Evolutionary conservation across 2,888 invertebrate species (phyloP), one percentile per base, ranked within the genome.

Genomic region (Microdon myrmicae): DNA sequence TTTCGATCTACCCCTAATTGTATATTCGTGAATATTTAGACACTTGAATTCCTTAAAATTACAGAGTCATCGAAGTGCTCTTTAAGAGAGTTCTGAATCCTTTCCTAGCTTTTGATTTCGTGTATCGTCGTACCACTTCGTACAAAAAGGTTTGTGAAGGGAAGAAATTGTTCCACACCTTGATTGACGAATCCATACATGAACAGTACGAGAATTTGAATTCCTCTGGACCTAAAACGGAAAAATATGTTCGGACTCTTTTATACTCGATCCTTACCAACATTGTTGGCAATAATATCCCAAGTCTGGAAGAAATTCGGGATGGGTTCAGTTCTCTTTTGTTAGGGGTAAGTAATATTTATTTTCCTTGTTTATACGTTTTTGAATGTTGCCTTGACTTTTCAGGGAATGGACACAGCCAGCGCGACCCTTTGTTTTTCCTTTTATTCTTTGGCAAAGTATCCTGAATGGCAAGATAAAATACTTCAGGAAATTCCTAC

Each of bases 201-300:
- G 70, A 70, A 16, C 73, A 77, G 1, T 53, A 67, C 6, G 41
- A 45, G 2, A 39, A 31, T 14, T 19, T 70, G 1, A 48, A 68
- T n/a, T 7, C 39, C 3, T 5, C 38, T 1, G 14, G 9, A 2
- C 13, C 26, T 39, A 4, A 29, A 17, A 35, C 69, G 7, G 32
- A 4, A 5, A 23, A 14, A 20, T n/a, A 7, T 38, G 59, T 19
- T 34, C 68, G 60, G 2, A 71, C 67, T 0, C 86, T 89, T 64
- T 76, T 89, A 71, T 87, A 89, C 77, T 75, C 87, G 12, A 74
- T 89, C 6, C 72, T 89, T 3, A 76, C 85, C 14, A 64, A 72
- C 1, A 82, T 82, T 70, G 79, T 83, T 3, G 82, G 84, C 37
- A 85, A 84, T 1, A 69, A 79, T 35, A 79, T 79, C 9, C 75